Conservation (phyloP, 2,888 invertebrate species). For the Agonopterix arenella region DNA sequence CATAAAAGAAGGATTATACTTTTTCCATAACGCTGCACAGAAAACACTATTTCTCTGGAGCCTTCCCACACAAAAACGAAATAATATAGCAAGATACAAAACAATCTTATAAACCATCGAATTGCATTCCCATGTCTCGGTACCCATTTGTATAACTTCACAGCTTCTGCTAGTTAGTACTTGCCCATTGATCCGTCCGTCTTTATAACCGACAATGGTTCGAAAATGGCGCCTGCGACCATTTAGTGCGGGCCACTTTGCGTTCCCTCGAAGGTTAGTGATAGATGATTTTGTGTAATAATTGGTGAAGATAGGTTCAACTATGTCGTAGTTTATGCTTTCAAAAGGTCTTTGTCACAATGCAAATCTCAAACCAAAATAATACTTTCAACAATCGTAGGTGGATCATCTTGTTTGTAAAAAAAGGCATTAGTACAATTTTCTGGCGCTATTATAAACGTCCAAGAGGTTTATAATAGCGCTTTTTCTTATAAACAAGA, state of each 20-base stretch:
- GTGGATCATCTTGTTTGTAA: too few species aligned
- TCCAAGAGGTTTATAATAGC: too few species aligned
- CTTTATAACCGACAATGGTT: slow-evolving; percentile 47
- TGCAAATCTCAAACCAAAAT: too few species aligned
- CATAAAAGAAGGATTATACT: too few species aligned
- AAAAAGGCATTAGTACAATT: too few species aligned
- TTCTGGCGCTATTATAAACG: too few species aligned
- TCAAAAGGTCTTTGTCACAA: too few species aligned
- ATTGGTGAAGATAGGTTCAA: slow-evolving; percentile 20
- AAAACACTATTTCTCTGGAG: not conserved
- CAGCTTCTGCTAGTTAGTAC: slow-evolving; percentile 54
- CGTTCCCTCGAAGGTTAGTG: slow-evolving; percentile 12
- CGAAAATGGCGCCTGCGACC: slow-evolving; percentile 25
- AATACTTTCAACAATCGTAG: too few species aligned
- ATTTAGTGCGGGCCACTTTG: slow-evolving; percentile 22
- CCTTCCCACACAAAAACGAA: slow-evolving; percentile 7
- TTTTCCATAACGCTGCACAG: not conserved
- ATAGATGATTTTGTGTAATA: slow-evolving; percentile 36
- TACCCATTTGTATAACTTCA: slow-evolving; percentile 61
- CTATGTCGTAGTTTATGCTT: too few species aligned
- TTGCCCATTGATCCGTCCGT: slow-evolving; percentile 63
- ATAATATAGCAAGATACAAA: slow-evolving; percentile 10
- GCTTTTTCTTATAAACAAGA: too few species aligned
- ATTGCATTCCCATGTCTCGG: slow-evolving; percentile 23
- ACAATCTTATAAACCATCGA: slow-evolving; percentile 9